A percentile compares a stretch with the other conserved stretches of the same genome.
Conservation (phyloP, 1,140 invertebrate species). For the Trichonephila clavipes region DNA sequence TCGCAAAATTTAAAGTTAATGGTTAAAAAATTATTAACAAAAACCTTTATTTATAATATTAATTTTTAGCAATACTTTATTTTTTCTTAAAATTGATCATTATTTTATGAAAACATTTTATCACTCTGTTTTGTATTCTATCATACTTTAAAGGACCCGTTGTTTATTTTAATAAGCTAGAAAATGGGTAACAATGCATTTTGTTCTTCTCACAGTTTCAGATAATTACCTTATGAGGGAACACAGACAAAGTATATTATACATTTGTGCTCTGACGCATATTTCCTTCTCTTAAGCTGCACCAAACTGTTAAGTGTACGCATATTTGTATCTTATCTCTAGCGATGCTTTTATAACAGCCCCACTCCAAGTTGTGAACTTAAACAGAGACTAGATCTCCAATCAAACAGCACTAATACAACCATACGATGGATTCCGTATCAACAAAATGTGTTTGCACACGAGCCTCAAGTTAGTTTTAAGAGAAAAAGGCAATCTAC, state of each 20-base stretch:
- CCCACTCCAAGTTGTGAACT: background rate
- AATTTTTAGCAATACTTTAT: no score
- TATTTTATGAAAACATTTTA: no score
- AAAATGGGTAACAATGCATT: background rate
- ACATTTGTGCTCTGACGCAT: background rate
- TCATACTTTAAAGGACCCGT: no score
- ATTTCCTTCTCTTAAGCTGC: background rate
- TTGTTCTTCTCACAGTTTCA: background rate
- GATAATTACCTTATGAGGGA: background rate
- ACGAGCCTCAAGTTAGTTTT: background rate
- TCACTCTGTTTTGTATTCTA: no score
- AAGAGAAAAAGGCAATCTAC: constrained; percentile 47
- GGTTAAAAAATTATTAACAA: no score
- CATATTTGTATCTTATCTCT: background rate
- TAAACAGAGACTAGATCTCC: background rate
- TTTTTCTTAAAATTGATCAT: no score
- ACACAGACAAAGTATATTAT: background rate
- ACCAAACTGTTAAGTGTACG: background rate
- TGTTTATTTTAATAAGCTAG: no score
- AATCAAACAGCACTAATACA: constrained; percentile 26
- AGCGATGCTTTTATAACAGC: background rate
- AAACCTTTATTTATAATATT: no score
- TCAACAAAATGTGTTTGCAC: background rate
- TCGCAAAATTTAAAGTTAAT: no score
- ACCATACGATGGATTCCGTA: background rate